Base-by-base conservation (phyloP, 1,140 invertebrate genomes). In the Carcinoscorpius rotundicauda region DNA sequence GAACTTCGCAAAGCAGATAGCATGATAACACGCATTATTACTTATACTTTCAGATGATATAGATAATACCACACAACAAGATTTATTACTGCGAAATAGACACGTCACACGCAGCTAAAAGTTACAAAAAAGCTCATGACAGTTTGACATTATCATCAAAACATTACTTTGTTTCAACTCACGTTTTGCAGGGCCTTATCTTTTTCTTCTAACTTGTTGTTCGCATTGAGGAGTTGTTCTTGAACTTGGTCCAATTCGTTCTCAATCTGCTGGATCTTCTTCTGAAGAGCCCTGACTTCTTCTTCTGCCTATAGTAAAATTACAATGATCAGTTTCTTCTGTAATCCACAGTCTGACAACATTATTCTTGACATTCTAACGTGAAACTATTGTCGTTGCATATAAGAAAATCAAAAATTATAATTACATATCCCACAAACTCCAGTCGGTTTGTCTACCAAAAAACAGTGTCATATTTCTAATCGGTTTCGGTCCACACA, bases 231-330 rank as follows among this genome's bases (percentile, higher is more conserved):
- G 63, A 98, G 86, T 62, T 87, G 86, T 80, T 98, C 95, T 79
- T 98, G 94, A 70, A 91, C 95, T 79, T 93, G 89, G 80, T 98
- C 96, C 71, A 98, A 87, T 73, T 99, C 96, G 79, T 98, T 97
- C 80, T 99, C 95, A 80, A 98, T 92, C 74, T 91, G 91, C 81
- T 97, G 93, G 85, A 97, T 97, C 84, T 98, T 98, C 84, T 99
- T 99, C 80, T 98, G 94, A 65, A 98, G 85, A 71, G 90, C 86
- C 74, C 92, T 88, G 66, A 95, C 91, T 78, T 98, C 95, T 80
- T 98, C 96, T 82, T 98, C 94, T 69, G 91, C 86, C 91, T 94
- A 76, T 53, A 72, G 64, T 6, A 58, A 57, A 51, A 59, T 29
- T 29, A 2, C 29, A 29, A 29, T 29, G 29, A 29, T 29, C 8